Evolutionary conservation across 2,888 invertebrate genomes (phyloP), one percentile per base, ranked within the genome.

Genomic region (Embidobia sp.): DNA sequence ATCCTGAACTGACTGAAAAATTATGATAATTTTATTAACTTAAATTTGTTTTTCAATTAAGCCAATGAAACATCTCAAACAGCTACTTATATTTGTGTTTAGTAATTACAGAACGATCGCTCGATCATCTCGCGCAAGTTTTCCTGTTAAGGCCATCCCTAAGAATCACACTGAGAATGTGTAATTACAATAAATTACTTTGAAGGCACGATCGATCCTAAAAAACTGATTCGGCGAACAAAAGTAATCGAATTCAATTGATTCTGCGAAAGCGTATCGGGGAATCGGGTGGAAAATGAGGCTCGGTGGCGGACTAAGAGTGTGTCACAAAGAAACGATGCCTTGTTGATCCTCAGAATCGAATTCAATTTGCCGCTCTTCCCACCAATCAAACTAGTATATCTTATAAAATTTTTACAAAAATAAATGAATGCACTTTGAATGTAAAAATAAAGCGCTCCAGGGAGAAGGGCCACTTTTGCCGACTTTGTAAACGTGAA

Each of bases 151-250:
- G 10, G 10, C 26, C 53, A 51, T 66, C 66, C 35, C 51, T 15
- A 18, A 49, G 10, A 33, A 53, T 44, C 44, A 44, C 44, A 35
- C 44, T 33, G 15, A 31, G 33, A 42, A 53, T 22, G 42, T 33
- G 26, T 51, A 22, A 64, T 26, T 15, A 29, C 37, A 16, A 53
- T 42, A 10, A 44, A 40, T 51, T 51, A 64, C 51, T 19, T 66
- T n/a, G 29, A 66, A 66, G 66, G 66, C 66, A 66, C 66, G 53
- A 33, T 66, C 18, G 44, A 66, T 42, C 42, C 44, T 66, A 53
- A 16, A 42, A 49, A 63, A 49, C 18, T 26, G 1, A 42, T 61
- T 48, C n/a, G 37, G 15, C 31, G 13, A 49, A 33, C 11, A 49
- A 64, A 51, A 42, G 7, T 51, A 10, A n/a, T 64, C 7, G 10